phyloP scores from a whole-genome alignment of 2,888 invertebrate species.

The Gymnosoma rotundatum region DNA sequence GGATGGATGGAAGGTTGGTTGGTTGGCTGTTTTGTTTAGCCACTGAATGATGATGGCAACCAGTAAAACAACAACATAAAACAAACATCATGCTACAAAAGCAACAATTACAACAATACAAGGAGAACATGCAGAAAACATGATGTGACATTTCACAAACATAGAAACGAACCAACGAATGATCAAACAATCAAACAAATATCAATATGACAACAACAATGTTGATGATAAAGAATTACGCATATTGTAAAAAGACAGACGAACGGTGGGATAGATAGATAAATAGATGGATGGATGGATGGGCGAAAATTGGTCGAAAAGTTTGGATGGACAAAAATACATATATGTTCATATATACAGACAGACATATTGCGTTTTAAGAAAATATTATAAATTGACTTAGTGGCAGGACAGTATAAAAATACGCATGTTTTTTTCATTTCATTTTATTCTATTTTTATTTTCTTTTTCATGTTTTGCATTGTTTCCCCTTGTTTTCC shows the following conservation, averaged over 20 bases:
- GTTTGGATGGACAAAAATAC: neutral
- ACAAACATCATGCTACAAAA: conserved; percentile 55
- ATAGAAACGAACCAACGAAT: conserved; percentile 3
- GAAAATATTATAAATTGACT: conserved; percentile 66
- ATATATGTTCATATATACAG: conserved; percentile 26
- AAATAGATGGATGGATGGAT: conserved; percentile 11
- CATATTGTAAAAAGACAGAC: conserved; percentile 44
- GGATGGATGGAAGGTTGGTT: conserved; percentile 21
- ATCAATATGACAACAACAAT: conserved; percentile 55
- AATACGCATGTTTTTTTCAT: conserved; percentile 67
- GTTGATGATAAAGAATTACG: conserved; percentile 64
- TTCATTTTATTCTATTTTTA: conserved; percentile 18
- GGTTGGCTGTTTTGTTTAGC: conserved; percentile 57
- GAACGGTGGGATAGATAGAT: conserved; percentile 11
- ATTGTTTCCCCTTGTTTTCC: conserved; percentile 38
- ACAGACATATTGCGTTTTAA: conserved; percentile 42
- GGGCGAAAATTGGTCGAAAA: too few relatives aligned
- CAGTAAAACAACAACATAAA: conserved; percentile 63
- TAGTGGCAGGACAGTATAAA: conserved; percentile 61
- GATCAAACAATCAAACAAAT: conserved; percentile 24
- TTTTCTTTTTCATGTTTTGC: neutral
- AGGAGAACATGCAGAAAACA: conserved; percentile 57
- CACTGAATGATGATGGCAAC: conserved; percentile 69
- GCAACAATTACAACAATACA: conserved; percentile 55
- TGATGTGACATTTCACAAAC: conserved; percentile 65